Evolutionary conservation across 37 sponge, comb jelly and placozoan species (phyloP).

Genomic region (Hexactinellida sp.): DNA sequence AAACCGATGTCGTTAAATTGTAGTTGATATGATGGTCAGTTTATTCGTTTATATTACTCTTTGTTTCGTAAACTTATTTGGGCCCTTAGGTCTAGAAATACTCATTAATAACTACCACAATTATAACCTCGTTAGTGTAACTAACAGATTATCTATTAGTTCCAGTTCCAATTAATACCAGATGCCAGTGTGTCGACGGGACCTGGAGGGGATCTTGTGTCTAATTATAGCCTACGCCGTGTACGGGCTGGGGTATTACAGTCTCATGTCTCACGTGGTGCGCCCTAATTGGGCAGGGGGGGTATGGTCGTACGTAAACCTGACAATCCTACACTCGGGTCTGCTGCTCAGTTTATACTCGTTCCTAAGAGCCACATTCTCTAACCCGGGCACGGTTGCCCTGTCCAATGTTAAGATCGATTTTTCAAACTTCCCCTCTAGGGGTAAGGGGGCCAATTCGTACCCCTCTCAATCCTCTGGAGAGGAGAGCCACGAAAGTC

Average conservation of each 20-base stretch:
- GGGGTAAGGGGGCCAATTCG: background rate
- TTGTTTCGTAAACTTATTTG: too few species aligned
- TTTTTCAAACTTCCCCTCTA: slow-evolving; percentile 5
- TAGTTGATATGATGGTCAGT: too few species aligned
- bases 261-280: background rate
- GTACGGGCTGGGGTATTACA: background rate
- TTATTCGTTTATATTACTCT: too few species aligned
- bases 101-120: too few species aligned
- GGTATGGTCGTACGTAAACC: background rate
- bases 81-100: too few species aligned
- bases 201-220: slow-evolving; percentile 2
- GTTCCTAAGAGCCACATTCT: background rate
- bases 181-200: background rate
- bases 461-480: slow-evolving; percentile 8
- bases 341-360: background rate
- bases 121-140: too few species aligned
- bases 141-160: too few species aligned
- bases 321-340: background rate
- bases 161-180: too few species aligned
- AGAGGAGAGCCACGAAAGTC: slow-evolving; percentile 13
- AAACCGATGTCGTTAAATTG: too few species aligned
- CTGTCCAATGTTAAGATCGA: background rate
- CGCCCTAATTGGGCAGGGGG: background rate
- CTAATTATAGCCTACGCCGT: background rate
- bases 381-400: background rate